These are phyloP conservation scores for Platichthys stellatus DNA, from an alignment of 2,113 vertebrate species.

Conservation along the genomic window DNA sequence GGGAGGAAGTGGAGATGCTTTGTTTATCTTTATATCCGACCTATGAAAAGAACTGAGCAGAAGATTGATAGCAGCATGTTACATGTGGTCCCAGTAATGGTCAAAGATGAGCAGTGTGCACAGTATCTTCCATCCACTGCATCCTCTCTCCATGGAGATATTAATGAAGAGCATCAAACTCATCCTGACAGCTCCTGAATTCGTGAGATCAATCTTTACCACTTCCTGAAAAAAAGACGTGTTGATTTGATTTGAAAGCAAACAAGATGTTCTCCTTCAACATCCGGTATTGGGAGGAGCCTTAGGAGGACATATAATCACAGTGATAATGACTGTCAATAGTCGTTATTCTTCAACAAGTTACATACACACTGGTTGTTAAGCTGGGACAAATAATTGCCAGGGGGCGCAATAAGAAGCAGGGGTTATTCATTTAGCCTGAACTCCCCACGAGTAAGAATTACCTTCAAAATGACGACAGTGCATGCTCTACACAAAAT, in stretches of 20 bases:
- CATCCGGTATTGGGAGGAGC: too few species aligned
- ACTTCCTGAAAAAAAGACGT: not conserved
- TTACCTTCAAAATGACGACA: not conserved
- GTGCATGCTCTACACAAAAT: not conserved
- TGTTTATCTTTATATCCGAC: too few species aligned
- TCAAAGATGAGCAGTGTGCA: too few species aligned
- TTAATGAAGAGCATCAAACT: too few species aligned
- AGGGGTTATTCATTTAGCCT: conserved; percentile 1
- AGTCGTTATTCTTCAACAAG: not conserved
- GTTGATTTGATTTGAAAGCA: not conserved
- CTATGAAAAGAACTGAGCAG: too few species aligned
- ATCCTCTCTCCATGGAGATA: not conserved
- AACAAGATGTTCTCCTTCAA: not conserved
- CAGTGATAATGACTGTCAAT: not conserved
- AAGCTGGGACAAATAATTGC: not conserved
- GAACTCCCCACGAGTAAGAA: not conserved
- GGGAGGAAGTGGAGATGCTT: too few species aligned
- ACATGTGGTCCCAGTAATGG: too few species aligned
- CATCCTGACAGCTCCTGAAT: not conserved
- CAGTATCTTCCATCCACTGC: not conserved
- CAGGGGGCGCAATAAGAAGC: not conserved
- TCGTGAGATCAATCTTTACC: not conserved
- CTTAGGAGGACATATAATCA: not conserved
- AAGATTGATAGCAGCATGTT: too few species aligned
- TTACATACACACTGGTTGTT: not conserved